A percentile compares a stretch with the other conserved stretches of the same genome.
Conservation (phyloP, 2,888 invertebrate genomes). For the Oxytorus armatus region DNA sequence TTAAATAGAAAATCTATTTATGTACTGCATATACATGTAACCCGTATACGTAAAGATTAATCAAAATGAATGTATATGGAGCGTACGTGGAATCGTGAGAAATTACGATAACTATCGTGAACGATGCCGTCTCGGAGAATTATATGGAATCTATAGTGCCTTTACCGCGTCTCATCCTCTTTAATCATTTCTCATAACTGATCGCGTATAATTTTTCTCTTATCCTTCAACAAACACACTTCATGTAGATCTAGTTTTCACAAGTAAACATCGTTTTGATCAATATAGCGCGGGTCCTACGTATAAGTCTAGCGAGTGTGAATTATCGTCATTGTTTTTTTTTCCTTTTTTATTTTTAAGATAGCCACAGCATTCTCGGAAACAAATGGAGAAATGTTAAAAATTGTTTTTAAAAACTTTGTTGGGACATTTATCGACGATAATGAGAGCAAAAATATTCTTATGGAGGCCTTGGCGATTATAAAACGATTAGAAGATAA, state of each 20-base stretch:
- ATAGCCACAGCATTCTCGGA: too few relatives aligned
- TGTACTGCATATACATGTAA: conserved; percentile 18
- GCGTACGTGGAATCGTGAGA: conserved; percentile 12
- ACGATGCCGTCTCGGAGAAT: not conserved
- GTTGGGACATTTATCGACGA: too few relatives aligned
- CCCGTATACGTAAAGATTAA: conserved; percentile 33
- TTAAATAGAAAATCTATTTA: conserved; percentile 60
- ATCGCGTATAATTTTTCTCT: conserved; percentile 25
- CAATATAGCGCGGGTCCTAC: conserved; percentile 31
- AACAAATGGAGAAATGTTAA: too few relatives aligned
- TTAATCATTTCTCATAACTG: conserved; percentile 10
- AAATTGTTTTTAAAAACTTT: too few relatives aligned
- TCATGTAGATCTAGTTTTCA: conserved; percentile 34
- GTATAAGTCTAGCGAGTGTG: not conserved
- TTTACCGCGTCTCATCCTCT: conserved; percentile 61
- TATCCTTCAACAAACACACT: not conserved
- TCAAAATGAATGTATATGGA: conserved; percentile 37
- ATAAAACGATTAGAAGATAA: too few relatives aligned
- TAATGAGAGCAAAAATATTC: too few relatives aligned
- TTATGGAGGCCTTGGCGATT: too few relatives aligned
- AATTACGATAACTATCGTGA: conserved; percentile 14
- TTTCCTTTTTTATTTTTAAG: too few relatives aligned
- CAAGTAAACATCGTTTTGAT: conserved; percentile 27
- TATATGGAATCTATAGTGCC: conserved; percentile 62
- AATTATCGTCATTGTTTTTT: too few relatives aligned